Evolutionary conservation across 2,113 vertebrate species (phyloP).

Genomic region (Paramormyrops kingsleyae): DNA sequence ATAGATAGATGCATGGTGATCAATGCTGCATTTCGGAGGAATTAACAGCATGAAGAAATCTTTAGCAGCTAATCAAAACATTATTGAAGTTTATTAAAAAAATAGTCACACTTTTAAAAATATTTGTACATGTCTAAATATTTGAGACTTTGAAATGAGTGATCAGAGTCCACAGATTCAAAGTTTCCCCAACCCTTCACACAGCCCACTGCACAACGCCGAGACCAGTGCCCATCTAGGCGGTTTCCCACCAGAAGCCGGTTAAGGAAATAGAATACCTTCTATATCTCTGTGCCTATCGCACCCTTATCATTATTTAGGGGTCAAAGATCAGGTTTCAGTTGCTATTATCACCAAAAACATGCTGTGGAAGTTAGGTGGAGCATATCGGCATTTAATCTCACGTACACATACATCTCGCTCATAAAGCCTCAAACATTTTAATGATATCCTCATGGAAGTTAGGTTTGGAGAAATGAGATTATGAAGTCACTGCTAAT

Average conservation of each 20-base stretch:
- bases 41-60: no score
- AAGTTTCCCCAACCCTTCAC: background rate
- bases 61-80: background rate
- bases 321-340: background rate
- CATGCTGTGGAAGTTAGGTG: background rate
- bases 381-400: background rate
- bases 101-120: background rate
- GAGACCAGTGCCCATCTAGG: background rate
- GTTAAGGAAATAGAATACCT: background rate
- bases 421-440: background rate
- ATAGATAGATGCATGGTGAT: no score
- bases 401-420: background rate
- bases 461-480: background rate
- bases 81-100: background rate
- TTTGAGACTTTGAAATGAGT: background rate
- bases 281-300: background rate
- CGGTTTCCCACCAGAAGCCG: background rate
- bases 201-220: background rate
- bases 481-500: background rate
- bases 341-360: background rate
- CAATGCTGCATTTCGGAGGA: no score
- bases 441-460: background rate
- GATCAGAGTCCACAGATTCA: background rate
- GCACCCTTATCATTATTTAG: background rate
- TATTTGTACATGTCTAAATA: background rate